A percentile compares a stretch with the other conserved stretches of the same genome.
Conservation (phyloP, 2,888 invertebrate genomes). For the Papilio gigon region DNA sequence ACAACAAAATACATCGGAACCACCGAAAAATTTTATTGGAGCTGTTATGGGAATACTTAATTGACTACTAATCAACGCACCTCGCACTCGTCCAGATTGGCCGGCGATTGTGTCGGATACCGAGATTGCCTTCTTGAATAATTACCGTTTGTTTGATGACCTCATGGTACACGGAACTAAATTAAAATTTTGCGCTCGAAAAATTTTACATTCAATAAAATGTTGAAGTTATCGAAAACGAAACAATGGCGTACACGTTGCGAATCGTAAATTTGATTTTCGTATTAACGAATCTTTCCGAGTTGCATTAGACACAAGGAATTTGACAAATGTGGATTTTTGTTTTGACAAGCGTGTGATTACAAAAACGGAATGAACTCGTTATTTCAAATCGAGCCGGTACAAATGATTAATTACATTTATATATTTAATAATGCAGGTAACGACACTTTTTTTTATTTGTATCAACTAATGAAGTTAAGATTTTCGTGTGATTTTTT, state of each 20-base stretch:
- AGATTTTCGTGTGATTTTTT: too few species aligned
- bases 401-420: constrained; percentile 7
- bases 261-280: constrained; percentile 27
- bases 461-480: too few species aligned
- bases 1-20: constrained; percentile 80
- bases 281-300: constrained; percentile 6
- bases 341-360: constrained; percentile 19
- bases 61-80: constrained; percentile 75
- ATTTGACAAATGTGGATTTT: neutral
- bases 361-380: neutral
- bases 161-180: constrained; percentile 51
- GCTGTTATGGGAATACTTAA: constrained; percentile 78
- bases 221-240: neutral
- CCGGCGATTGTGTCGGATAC: constrained; percentile 53
- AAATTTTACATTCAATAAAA: constrained; percentile 14
- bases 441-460: neutral
- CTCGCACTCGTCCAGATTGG: constrained; percentile 52
- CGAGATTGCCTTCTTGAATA: constrained; percentile 52
- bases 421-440: neutral
- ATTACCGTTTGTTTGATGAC: constrained; percentile 55
- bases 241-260: constrained; percentile 23
- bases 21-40: constrained; percentile 78
- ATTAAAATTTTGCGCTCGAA: constrained; percentile 50
- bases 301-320: neutral
- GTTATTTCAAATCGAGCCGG: constrained; percentile 1